Evolutionary conservation across 2,113 vertebrate species (phyloP), one percentile per base, ranked within the genome.

Genomic region (Willisornis vidua): DNA sequence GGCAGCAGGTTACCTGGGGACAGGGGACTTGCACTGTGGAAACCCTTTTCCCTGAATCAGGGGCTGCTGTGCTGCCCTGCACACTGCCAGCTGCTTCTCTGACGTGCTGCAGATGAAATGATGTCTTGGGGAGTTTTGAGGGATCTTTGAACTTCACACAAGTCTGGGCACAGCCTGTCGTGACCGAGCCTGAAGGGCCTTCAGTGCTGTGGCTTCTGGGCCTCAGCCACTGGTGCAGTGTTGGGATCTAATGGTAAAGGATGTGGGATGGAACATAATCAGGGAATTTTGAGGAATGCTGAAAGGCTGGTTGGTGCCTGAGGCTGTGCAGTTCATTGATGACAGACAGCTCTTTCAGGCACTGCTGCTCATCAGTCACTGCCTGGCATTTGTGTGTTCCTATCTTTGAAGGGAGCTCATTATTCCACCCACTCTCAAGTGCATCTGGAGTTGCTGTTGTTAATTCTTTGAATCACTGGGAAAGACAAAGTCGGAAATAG

Each of bases 371-470:
- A 31, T 83, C 75, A 7, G 29, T 92, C 59, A 5, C 85, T 61
- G 67, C 70, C 46, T 74, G 79, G 83, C 79, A 57, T 59, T 12
- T 72, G 75, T 61, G 68, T 96, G 88, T 75, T 81, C 28, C 19
- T 67, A 54, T 76, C 94, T 94, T 71, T 85, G 88, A 89, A 93
- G 90, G 83, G 63, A 96, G 86, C 83, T 96, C 93, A 96, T 96
- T 97, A 95, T 96, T 94, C 92, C 90, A 62, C 90, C 93, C 90
- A 72, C 93, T 95, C 68, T 43, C 58, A 52, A 96, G 94, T 89
- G 93, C 35, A 51, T 95, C 86, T 86, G 1, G 52, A 81, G 80
- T 90, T 89, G 90, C 89, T 89, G 48, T 95, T 97, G 96, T 97
- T 96, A 89, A 92, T 96, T 96, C 93, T 96, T 66, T 1, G 93